Base-by-base conservation (phyloP, 2,797 vertebrate species). In the Leuciscus waleckii region DNA sequence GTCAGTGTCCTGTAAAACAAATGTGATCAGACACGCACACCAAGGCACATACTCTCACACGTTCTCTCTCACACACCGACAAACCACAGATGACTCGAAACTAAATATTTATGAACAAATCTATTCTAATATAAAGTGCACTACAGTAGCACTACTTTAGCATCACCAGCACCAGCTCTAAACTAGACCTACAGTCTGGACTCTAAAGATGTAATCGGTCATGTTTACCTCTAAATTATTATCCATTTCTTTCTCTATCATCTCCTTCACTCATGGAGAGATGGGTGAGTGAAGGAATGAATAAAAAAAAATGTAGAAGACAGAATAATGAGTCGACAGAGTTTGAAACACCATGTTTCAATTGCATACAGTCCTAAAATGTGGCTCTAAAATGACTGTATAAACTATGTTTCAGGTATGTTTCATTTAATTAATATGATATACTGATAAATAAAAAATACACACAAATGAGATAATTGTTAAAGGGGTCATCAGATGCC, bases 1-100 rank as follows among this genome's bases (percentile, higher is more conserved):
- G 92, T 99, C 97, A 46, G 96, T 97, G 92, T 98, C 97, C 98
- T 98, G 88, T 67, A 94, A 71, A 56, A 77, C 23, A 75, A 58
- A 32, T 32, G 35, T 29, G 5, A n/a, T 61, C 63, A 82, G 63
- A 82, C 71, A 54, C 29, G 29, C 46, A 79, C n/a, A 19, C 35
- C 11, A n/a, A 84, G 16, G n/a, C 43, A 70, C 3, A 67, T 29
- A 69, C 23, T 54, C 56, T 78, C 37, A 75, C 73, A 46, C 7
- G 39, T 5, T 58, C 69, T 61, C 65, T 69, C 67, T 54, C 61
- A 84, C 46, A 39, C 63, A 58, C 29, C 10, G 41, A 77, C 32
- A 49, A 51, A 85, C 78, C 51, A 74, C 41, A 78, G 37, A 49
- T 75, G 8, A 65, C 39, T 63, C 13, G 32, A 54, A 1, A 9